Evolutionary conservation across 1,140 invertebrate genomes (phyloP), one percentile per base, ranked within the genome.

Genomic region (Drusus annulatus): DNA sequence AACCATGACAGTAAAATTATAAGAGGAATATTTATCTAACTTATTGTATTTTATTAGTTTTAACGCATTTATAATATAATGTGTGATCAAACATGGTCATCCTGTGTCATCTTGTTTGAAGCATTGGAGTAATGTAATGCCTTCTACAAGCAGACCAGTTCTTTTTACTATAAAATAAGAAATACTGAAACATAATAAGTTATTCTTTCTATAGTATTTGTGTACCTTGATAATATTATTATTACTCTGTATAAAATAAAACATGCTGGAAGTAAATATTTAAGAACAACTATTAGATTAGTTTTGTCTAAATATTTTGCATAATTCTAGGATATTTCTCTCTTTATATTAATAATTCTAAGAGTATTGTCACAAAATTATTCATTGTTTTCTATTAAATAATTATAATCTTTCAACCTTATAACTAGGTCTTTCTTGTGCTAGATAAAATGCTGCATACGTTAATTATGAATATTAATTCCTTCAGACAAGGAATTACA

Each of bases 21-120:
- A 45, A 80, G 79, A 80, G 63, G 82, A n/a, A 69, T 83, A 69
- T 76, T 80, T 52, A 83, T 83, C 51, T 80, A 83, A 83, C 45
- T 19, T 51, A 10, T 58, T 58, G 5, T 68, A 78, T 51, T 31
- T 31, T 76, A 31, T 76, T 60, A 60, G 54, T 62, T 28, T 45
- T 25, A 60, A 62, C 56, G 68, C 68, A 71, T 71, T 71, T 71
- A 71, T 4, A 69, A 45, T 58, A 74, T 31, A 71, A 51, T 5
- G n/a, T 74, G 52, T 73, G 45, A 73, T 19, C 8, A 50, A 21
- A 17, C 19, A 17, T 50, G 17, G 28, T 71, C 13, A 51, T 45
- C 36, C 13, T 45, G 36, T 10, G 31, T 36, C 31, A 7, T 36
- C 31, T 36, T 36, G 31, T 36, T 36, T 4, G 31, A 36, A 36